Conservation (phyloP, 37 sponge, comb jelly and placozoan genomes). For the Halichondria panicea region DNA sequence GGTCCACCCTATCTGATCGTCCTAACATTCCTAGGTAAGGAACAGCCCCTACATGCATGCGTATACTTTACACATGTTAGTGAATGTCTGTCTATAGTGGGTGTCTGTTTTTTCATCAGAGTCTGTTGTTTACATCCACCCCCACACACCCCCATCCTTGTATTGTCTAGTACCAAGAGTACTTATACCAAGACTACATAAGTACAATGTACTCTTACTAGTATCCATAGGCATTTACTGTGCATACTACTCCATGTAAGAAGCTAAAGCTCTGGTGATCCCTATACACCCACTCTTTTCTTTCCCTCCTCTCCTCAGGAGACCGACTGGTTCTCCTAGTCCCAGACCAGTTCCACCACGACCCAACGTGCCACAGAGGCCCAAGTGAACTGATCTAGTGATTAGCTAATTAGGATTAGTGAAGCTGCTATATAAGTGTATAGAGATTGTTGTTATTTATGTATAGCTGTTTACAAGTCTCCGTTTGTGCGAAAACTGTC, state of each 20-base stretch:
- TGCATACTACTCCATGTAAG: too few species aligned
- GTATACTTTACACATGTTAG: not conserved
- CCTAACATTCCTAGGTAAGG: conserved; percentile 42
- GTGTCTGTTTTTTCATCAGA: too few species aligned
- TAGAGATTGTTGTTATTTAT: too few species aligned
- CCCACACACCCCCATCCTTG: not conserved
- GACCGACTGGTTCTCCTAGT: conserved; percentile 16
- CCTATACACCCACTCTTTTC: not conserved
- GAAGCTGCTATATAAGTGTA: too few species aligned
- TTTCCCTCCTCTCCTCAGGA: not conserved
- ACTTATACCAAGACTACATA: too few species aligned
- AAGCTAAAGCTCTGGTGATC: not conserved
- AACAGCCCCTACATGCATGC: not conserved
- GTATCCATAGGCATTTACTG: too few species aligned
- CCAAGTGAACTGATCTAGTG: too few species aligned
- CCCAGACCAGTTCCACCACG: conserved; percentile 23
- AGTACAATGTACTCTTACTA: too few species aligned
- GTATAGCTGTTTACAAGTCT: too few species aligned
- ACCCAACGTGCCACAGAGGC: conserved; percentile 42
- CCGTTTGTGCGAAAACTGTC: too few species aligned
- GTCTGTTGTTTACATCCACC: not conserved
- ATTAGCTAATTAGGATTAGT: too few species aligned
- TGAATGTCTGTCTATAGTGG: not conserved
- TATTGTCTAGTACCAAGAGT: not conserved
- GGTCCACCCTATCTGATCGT: conserved; percentile 1